These are phyloP conservation scores for Lordiphosa mommai DNA, from an alignment of 1,140 invertebrate genomes.

Conservation along the genomic window DNA sequence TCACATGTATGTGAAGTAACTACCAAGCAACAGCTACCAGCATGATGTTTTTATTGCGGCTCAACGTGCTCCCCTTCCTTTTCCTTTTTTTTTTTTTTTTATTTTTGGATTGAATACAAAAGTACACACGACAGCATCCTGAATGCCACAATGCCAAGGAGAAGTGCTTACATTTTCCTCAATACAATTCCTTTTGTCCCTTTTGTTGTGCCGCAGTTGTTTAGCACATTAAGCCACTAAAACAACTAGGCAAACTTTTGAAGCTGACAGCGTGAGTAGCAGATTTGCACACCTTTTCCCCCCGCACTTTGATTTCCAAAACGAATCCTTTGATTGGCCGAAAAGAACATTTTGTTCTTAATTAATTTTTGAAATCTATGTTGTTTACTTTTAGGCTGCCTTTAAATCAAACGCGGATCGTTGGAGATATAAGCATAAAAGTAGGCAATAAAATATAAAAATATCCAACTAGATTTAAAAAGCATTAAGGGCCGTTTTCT, in stretches of 20 bases:
- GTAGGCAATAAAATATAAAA: no score
- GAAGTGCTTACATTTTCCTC: slow-evolving; percentile 54
- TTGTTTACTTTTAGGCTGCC: no score
- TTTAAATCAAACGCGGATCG: no score
- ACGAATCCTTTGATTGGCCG: no score
- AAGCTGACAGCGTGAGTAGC: background rate
- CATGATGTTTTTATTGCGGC: slow-evolving; percentile 39
- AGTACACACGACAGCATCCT: background rate
- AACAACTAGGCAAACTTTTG: slow-evolving; percentile 32
- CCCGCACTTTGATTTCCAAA: no score
- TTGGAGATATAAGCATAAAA: no score
- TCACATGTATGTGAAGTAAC: background rate
- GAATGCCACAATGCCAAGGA: slow-evolving; percentile 4
- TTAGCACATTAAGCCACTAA: slow-evolving; percentile 71
- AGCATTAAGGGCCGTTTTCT: no score
- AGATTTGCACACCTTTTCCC: no score
- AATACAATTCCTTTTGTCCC: slow-evolving; percentile 16
- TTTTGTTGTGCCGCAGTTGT: slow-evolving; percentile 41
- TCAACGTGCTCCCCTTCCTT: slow-evolving; percentile 10
- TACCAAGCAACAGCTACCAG: slow-evolving; percentile 40
- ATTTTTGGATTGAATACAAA: background rate
- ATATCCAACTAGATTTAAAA: no score
- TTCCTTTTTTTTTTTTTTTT: background rate
- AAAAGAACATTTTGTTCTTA: no score
- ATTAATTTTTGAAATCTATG: no score